Base-by-base conservation (phyloP, 2,888 invertebrate genomes). In the Latrodectus hesperus region DNA sequence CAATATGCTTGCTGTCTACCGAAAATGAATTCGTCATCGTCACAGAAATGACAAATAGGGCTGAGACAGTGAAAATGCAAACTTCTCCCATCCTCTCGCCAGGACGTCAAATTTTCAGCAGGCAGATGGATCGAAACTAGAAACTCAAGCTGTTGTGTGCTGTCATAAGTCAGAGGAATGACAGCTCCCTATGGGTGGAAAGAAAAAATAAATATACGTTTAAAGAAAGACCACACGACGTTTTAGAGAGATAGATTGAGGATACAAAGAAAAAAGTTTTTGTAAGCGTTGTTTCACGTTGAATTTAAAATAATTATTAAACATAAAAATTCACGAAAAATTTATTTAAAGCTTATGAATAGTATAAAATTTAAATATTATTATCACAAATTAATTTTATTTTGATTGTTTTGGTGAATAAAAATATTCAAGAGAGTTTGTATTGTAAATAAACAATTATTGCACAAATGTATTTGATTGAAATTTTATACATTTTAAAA, bases 11-110 rank as follows among this genome's bases (percentile, higher is more conserved):
- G 26, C 55, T 75, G 53, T 60, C 16, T 12, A 38, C 60, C 72
- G 72, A 72, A 80, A 49, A 64, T 60, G 80, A 80, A 80, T 80
- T 72, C 80, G 60, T 80, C 80, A 80, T 80, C 80, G 51, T 71
- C n/a, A 17, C 38, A 38, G 38, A 60, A 68, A 79, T 80, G 80
- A 80, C 80, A 72, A 80, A 80, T 80, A 55, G 65, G 38, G 51
- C n/a, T 60, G 60, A 60, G 60, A 60, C 60, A 60, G 60, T 60
- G 60, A 60, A 60, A 60, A 60, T 60, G 60, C 60, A 12, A 60
- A 60, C 60, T 60, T 60, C n/a, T 60, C 60, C n/a, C 12, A 10
- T 60, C 60, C n/a, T 60, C 51, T 64, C 71, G 51, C 51, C 49
- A 80, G 55, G 22, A 22, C 22, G 38, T 22, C 55, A 12, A 12